Percentiles rank a stretch among this genome's conserved stretches.
These are phyloP conservation scores for Pomacea canaliculata DNA, from an alignment of 2,888 invertebrate species.

Conservation along the genomic window DNA sequence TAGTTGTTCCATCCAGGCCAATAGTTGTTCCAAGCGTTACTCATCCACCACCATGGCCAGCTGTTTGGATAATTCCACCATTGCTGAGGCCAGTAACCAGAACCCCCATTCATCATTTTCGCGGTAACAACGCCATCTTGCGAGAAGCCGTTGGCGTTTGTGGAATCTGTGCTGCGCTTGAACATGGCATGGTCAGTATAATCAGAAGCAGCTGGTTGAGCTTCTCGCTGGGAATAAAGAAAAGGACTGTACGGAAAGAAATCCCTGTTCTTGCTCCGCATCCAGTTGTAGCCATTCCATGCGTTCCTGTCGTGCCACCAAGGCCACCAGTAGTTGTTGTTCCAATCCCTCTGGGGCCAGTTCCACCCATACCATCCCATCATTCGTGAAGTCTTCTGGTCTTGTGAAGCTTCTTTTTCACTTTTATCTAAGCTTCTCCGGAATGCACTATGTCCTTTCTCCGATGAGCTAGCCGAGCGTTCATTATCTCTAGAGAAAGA, in stretches of 20 bases:
- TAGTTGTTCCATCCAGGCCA: conserved; percentile 18
- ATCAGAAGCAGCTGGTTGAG: neutral
- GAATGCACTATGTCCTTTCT: too few relatives aligned
- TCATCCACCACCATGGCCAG: conserved; percentile 6
- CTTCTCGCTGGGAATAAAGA: neutral
- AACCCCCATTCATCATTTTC: conserved; percentile 12
- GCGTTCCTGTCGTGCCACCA: conserved; percentile 2
- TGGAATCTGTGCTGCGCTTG: conserved; percentile 6
- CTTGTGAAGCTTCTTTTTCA: too few relatives aligned
- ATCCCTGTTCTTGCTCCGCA: neutral
- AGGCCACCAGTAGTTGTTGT: conserved; percentile 1
- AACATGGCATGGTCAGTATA: neutral
- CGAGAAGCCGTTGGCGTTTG: neutral
- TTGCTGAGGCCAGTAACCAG: conserved; percentile 5
- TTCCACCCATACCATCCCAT: neutral
- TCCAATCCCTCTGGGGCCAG: conserved; percentile 3
- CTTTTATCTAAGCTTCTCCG: too few relatives aligned
- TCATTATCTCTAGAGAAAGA: too few relatives aligned
- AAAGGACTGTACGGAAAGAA: neutral
- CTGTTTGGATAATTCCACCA: neutral
- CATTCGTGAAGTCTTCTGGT: too few relatives aligned
- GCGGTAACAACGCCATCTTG: neutral
- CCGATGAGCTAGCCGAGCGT: too few relatives aligned
- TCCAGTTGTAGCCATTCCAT: conserved; percentile 19
- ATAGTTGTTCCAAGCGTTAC: conserved; percentile 15